Percentiles rank a stretch among this genome's conserved stretches.
These are phyloP conservation scores for Brachionus plicatilis DNA, from an alignment of 1,140 invertebrate genomes.

Conservation along the genomic window DNA sequence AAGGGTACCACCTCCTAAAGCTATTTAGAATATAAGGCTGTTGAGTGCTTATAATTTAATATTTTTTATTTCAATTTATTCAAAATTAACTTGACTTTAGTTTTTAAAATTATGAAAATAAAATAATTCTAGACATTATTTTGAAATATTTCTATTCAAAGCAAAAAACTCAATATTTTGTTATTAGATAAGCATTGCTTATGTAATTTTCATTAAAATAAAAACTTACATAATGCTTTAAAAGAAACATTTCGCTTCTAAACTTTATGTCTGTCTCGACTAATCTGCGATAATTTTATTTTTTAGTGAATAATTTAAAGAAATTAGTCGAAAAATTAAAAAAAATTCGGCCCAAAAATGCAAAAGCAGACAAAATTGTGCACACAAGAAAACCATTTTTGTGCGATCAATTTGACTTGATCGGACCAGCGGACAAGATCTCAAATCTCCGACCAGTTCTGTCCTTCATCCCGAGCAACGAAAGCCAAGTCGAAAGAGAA, in stretches of 20 bases:
- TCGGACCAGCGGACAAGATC: constrained; percentile 20
- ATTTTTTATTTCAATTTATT: too few relatives aligned
- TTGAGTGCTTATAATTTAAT: too few relatives aligned
- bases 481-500: background rate
- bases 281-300: background rate
- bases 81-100: background rate
- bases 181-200: background rate
- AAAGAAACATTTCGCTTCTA: background rate
- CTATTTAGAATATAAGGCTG: too few relatives aligned
- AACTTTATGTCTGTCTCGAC: background rate
- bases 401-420: background rate
- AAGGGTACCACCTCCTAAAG: too few relatives aligned
- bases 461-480: background rate
- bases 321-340: background rate
- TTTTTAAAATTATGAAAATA: background rate
- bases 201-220: background rate
- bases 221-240: background rate
- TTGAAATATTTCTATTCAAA: background rate
- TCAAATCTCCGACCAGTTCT: background rate
- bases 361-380: background rate
- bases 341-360: background rate
- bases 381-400: background rate
- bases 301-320: background rate
- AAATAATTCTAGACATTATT: background rate
- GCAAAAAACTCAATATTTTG: background rate